These are phyloP conservation scores for Sacculina carcini DNA, from an alignment of 2,888 invertebrate species.

Conservation along the genomic window DNA sequence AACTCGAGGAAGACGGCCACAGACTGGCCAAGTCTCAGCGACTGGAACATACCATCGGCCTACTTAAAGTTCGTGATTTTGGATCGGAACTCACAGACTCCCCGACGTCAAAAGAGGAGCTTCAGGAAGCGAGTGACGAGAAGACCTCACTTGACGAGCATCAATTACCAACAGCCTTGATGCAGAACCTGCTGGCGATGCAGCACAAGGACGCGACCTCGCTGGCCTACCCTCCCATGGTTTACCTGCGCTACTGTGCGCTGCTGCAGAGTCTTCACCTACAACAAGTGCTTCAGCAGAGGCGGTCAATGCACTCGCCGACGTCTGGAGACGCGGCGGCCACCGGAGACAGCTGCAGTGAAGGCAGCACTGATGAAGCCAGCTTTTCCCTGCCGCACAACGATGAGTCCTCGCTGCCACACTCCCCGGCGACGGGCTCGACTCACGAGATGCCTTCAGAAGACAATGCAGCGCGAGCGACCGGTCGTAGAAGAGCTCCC, in stretches of 20 bases:
- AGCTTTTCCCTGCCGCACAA: neutral
- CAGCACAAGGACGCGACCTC: neutral
- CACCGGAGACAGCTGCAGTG: neutral
- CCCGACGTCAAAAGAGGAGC: neutral
- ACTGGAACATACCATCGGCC: neutral
- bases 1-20: too few relatives aligned
- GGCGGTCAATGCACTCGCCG: neutral
- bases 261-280: neutral
- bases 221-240: neutral
- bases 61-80: neutral
- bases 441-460: neutral
- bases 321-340: neutral
- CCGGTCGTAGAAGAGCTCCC: conserved; percentile 21
- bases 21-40: too few relatives aligned
- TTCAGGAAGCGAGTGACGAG: too few relatives aligned
- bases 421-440: neutral
- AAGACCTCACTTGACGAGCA: too few relatives aligned
- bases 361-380: neutral
- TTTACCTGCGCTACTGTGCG: conserved; percentile 1
- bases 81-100: neutral
- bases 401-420: neutral
- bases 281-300: neutral
- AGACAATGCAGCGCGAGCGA: too few relatives aligned
- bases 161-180: too few relatives aligned
- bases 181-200: neutral